A percentile compares a stretch with the other conserved stretches of the same genome.
phyloP scores from a whole-genome alignment of 2,888 invertebrate genomes.

The Drosophila setosimentum region DNA sequence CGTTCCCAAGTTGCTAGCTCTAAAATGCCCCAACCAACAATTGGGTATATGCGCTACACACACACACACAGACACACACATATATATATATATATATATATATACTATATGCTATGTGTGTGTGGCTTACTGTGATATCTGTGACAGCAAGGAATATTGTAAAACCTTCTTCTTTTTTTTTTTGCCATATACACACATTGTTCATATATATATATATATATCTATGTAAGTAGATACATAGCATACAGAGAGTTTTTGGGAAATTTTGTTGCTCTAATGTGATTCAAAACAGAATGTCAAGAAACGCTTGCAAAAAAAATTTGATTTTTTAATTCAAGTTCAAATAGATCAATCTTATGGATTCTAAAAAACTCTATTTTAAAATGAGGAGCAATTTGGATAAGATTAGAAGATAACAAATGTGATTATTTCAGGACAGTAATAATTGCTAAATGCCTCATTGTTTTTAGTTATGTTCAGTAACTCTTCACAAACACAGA shows the following conservation, averaged over 20 bases:
- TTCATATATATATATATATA: not conserved
- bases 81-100: not conserved
- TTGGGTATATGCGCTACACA: conserved; percentile 31
- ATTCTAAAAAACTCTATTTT: not conserved
- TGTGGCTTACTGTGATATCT: conserved; percentile 49
- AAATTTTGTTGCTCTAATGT: not conserved
- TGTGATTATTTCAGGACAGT: too few species aligned
- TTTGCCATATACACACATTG: not conserved
- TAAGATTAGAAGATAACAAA: too few species aligned
- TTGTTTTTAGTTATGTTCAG: not conserved
- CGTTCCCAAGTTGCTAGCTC: conserved; percentile 17
- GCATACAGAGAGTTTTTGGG: not conserved
- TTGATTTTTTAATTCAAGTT: too few species aligned
- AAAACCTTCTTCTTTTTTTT: too few species aligned
- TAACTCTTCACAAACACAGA: not conserved
- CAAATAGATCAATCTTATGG: not conserved
- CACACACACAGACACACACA: too few species aligned
- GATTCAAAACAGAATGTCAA: not conserved
- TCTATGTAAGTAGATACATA: not conserved
- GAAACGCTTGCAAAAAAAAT: too few species aligned
- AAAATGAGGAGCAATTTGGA: not conserved
- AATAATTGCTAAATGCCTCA: too few species aligned
- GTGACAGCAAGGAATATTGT: conserved; percentile 19
- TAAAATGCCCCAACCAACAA: conserved; percentile 41
- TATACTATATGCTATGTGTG: conserved; percentile 2